phyloP scores from a whole-genome alignment of 2,888 invertebrate genomes.

The Villa cingulata region DNA sequence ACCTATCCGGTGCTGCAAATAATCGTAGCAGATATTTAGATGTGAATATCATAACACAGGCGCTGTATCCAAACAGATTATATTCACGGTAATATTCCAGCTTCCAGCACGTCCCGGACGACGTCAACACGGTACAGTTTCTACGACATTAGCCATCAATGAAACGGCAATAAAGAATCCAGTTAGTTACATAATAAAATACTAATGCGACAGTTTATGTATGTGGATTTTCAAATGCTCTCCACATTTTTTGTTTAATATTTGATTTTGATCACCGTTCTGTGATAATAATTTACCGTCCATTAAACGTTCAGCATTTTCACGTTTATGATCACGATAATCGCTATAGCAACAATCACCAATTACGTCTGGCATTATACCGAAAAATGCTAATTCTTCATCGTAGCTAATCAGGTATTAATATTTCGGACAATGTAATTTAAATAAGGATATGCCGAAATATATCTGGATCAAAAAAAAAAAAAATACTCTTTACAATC shows the following conservation, averaged over 20 bases:
- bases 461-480: conserved; percentile 95
- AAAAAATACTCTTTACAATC: conserved; percentile 98
- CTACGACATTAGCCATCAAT: conserved; percentile 98
- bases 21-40: conserved; percentile 90
- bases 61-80: conserved; percentile 98
- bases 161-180: conserved; percentile 99
- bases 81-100: conserved; percentile 87
- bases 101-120: conserved; percentile 76
- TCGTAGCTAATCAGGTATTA: conserved; percentile 98
- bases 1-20: conserved; percentile 96
- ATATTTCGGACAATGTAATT: conserved; percentile 96
- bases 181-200: conserved; percentile 97
- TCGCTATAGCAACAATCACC: conserved; percentile 99
- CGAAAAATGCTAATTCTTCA: conserved; percentile 98
- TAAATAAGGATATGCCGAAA: conserved; percentile 98
- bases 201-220: conserved; percentile 98
- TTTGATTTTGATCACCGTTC: conserved; percentile 79
- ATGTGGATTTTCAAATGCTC: conserved; percentile 99
- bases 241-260: conserved; percentile 94
- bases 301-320: conserved; percentile 95
- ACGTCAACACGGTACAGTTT: conserved; percentile 89
- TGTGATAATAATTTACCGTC: conserved; percentile 93
- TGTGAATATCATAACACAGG: conserved; percentile 99
- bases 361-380: conserved; percentile 88
- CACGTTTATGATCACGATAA: conserved; percentile 95